Evolutionary conservation across 2,888 invertebrate genomes (phyloP), one percentile per base, ranked within the genome.

Genomic region (Electrophaes corylata): DNA sequence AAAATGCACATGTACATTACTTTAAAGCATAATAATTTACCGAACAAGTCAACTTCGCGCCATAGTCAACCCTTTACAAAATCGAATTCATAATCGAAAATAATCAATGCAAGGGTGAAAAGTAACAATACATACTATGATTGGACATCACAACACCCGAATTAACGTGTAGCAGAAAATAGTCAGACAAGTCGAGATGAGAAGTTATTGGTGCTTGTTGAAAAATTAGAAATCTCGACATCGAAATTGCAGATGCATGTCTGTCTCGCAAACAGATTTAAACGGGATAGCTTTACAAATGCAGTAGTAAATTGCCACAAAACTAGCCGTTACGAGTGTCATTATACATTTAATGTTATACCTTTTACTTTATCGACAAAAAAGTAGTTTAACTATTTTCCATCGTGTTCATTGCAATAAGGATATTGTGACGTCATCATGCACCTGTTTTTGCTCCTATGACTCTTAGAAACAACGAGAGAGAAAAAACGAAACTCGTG

Each of bases 1-100:
- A 84, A 84, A 86, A 86, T 85, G 81, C 81, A 85, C 75, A 83
- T 75, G 75, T 81, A 78, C 79, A 76, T 73, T 73, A 75, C 78
- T 80, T 76, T 79, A 80, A 84, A 84, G 80, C 79, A 76, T 74
- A 71, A 69, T 67, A 66, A 70, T 74, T 68, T 71, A 71, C 53
- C 55, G 70, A 71, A 72, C 63, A 59, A 70, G 41, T 70, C 66
- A 75, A 73, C 68, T 72, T 71, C 43, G 57, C 56, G 72, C 71
- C 66, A 68, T 67, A 71, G 49, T 54, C 41, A 73, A 72, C 64
- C 69, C 67, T 72, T 72, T 71, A 70, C 69, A 73, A 72, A 62
- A 66, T 67, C 63, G 53, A 68, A 67, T 68, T 69, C 61, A 64
- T 67, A 60, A 64, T 62, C 57, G 61, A 65, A 62, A 64, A 51